Evolutionary conservation across 2,113 vertebrate species (phyloP).

Genomic region (Sitta europaea): DNA sequence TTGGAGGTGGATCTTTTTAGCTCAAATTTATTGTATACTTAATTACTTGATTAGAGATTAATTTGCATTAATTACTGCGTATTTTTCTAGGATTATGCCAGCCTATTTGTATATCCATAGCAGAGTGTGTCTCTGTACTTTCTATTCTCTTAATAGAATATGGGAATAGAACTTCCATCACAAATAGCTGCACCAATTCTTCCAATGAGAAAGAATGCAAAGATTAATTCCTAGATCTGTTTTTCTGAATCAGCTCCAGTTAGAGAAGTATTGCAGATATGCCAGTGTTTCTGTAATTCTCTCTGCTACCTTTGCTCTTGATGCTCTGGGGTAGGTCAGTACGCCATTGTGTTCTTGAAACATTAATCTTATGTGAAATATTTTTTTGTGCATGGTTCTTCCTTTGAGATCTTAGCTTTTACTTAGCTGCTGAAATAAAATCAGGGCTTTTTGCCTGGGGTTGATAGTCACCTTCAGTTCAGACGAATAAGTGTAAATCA

Average conservation of each 20-base stretch:
- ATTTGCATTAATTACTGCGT: constrained; percentile 5
- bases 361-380: neutral
- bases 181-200: neutral
- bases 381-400: neutral
- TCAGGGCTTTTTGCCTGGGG: neutral
- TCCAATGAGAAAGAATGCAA: neutral
- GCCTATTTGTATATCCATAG: neutral
- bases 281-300: neutral
- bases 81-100: neutral
- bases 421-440: constrained; percentile 1
- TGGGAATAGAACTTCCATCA: neutral
- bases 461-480: neutral
- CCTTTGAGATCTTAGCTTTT: neutral
- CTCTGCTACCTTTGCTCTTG: neutral
- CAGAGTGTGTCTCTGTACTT: neutral
- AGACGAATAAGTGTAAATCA: neutral
- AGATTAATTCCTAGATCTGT: neutral
- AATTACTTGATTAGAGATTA: constrained; percentile 33
- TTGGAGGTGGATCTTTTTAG: neutral
- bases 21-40: neutral
- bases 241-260: neutral
- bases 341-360: neutral
- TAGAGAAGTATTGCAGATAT: neutral
- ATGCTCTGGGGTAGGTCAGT: neutral
- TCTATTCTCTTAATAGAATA: neutral